Evolutionary conservation across 2,113 vertebrate species (phyloP), one percentile per base, ranked within the genome.

Genomic region (Saccopteryx leptura): DNA sequence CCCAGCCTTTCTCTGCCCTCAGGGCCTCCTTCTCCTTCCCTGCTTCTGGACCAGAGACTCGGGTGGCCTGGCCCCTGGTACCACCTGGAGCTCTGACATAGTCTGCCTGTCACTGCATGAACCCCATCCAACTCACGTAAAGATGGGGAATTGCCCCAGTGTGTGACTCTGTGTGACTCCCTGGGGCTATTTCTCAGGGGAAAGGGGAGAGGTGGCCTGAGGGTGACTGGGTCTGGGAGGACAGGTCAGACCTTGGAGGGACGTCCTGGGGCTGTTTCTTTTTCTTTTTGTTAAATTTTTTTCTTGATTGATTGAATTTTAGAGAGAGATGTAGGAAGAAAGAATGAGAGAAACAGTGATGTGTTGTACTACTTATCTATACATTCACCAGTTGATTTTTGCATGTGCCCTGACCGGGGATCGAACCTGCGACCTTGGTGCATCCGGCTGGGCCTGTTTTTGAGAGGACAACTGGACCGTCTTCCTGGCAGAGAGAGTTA

Each of bases 171-270:
- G 9, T 26, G 71, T 48, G 24, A 50, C 58, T 26, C 4, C 33
- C 50, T 33, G 26, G 2, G 12, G 6, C 10, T 21, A 66, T 7
- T 31, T 68, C 9, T 80, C 31, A 14, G 54, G n/a, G 39, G 79
- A 46, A 15, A 23, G 50, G 24, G n/a, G 15, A 10, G 60, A 79
- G 48, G 15, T 9, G 24, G 7, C 4, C 58, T 5, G 56, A 50
- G 18, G 21, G 1, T 0, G 0, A 9, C 28, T 3, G 46, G 63
- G 33, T 0, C 33, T 18, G 4, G 39, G 26, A 31, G 63, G 14
- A 12, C 10, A 11, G 69, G 26, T 18, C 7, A 23, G 11, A 1
- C 5, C n/a, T 19, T 2, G 0, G 13, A 39, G 60, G 50, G 50
- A 28, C n/a, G 23, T 48, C 1, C 21, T 28, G 7, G 21, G 1